These are phyloP conservation scores for Bucorvus abyssinicus DNA, from an alignment of 2,797 vertebrate genomes.

Conservation along the genomic window DNA sequence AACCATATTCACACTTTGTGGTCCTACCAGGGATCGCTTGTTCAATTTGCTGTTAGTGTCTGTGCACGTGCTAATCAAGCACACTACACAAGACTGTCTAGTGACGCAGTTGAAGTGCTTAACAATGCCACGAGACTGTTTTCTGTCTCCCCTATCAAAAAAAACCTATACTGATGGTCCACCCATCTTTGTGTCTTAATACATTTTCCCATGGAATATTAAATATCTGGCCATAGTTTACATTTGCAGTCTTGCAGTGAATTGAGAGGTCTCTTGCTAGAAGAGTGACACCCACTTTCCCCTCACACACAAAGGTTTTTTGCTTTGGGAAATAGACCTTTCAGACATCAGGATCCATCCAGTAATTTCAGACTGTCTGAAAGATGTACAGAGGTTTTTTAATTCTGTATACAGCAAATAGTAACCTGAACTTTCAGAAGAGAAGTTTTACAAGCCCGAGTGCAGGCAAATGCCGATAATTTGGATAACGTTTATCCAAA, in stretches of 20 bases:
- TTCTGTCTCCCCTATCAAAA: background rate
- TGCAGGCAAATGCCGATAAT: background rate
- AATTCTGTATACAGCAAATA: background rate
- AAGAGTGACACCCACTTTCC: background rate
- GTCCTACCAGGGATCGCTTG: background rate
- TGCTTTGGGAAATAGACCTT: background rate
- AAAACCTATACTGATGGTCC: background rate
- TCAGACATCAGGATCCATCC: background rate
- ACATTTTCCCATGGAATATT: too few relatives aligned
- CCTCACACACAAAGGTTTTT: too few relatives aligned
- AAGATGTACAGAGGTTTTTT: background rate
- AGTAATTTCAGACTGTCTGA: background rate
- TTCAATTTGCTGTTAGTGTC: background rate
- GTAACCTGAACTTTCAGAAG: background rate
- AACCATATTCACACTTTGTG: background rate
- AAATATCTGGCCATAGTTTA: background rate
- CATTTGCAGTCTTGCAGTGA: background rate
- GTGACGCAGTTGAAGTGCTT: background rate
- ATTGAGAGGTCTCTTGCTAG: background rate
- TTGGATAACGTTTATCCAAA: background rate
- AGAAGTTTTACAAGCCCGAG: background rate
- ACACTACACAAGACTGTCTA: background rate
- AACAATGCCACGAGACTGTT: background rate
- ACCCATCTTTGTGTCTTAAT: too few relatives aligned
- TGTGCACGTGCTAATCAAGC: rapidly evolving